A percentile compares a stretch with the other conserved stretches of the same genome.
phyloP scores from a whole-genome alignment of 2,797 vertebrate genomes.

The Oreochromis mossambicus region DNA sequence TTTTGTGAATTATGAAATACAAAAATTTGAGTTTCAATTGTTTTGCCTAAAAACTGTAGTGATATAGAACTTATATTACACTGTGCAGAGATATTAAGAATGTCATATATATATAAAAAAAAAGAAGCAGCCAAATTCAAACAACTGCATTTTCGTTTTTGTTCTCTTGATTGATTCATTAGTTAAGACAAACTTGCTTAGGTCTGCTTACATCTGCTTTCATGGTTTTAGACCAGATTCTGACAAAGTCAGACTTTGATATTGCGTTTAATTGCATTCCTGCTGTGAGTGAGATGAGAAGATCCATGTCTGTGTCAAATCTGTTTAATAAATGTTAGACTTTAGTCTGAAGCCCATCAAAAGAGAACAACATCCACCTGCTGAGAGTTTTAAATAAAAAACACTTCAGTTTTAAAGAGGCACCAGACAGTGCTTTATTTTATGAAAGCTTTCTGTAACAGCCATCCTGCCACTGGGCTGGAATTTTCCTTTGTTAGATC shows the following conservation, averaged over 20 bases:
- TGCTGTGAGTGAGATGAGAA: not conserved
- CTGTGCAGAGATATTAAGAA: not conserved
- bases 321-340: not conserved
- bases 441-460: not conserved
- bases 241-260: not conserved
- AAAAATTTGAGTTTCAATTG: not conserved
- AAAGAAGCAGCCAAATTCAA: not conserved
- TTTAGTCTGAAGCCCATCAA: not conserved
- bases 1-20: not conserved
- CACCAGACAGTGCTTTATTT: not conserved
- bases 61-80: not conserved
- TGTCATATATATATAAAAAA: not conserved
- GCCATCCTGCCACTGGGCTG: not conserved
- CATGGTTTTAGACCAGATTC: not conserved
- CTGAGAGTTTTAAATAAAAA: not conserved
- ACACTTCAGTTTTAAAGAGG: not conserved
- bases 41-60: not conserved
- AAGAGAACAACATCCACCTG: not conserved
- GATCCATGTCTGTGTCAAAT: not conserved
- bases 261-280: not conserved
- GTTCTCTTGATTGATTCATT: not conserved
- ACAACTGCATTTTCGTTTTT: not conserved
- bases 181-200: not conserved
- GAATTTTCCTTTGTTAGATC: fast-evolving
- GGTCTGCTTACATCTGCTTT: not conserved